Conservation (phyloP, 2,113 vertebrate genomes). For the Corythaixoides concolor region DNA sequence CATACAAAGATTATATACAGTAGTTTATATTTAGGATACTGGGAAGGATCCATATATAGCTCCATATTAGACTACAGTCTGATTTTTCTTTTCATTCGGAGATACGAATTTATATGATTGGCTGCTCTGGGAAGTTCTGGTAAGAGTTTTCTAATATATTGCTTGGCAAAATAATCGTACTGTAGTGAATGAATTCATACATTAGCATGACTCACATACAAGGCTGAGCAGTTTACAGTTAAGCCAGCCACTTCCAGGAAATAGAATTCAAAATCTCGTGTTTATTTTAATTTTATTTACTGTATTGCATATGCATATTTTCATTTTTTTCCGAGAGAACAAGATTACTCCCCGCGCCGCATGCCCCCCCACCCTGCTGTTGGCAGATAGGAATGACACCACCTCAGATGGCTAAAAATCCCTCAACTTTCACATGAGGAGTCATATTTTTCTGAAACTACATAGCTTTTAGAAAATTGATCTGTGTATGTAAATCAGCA, state of each 20-base stretch:
- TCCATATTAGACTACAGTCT: background rate
- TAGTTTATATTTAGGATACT: background rate
- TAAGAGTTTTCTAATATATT: slow-evolving; percentile 44
- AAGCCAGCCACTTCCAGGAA: slow-evolving; percentile 49
- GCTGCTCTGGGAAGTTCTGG: slow-evolving; percentile 41
- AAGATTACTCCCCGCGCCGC: too few species aligned
- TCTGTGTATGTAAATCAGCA: background rate
- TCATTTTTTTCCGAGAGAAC: slow-evolving; percentile 25
- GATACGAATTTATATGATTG: slow-evolving; percentile 1
- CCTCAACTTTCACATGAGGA: background rate
- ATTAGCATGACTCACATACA: slow-evolving; percentile 46
- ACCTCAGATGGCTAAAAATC: background rate
- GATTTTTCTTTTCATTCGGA: slow-evolving; percentile 4
- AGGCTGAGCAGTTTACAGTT: slow-evolving; percentile 39
- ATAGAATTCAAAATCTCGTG: slow-evolving; percentile 26
- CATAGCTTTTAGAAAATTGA: background rate
- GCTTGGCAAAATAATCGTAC: slow-evolving; percentile 47
- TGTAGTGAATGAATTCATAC: slow-evolving; percentile 50
- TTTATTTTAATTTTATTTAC: slow-evolving; percentile 53
- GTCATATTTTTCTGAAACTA: background rate
- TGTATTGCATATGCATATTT: slow-evolving; percentile 42
- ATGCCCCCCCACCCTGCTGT: too few species aligned
- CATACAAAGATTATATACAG: background rate
- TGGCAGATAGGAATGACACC: background rate
- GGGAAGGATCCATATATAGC: background rate